Conservation (phyloP, 2,797 vertebrate genomes). For the Rhinogobio ventralis region DNA sequence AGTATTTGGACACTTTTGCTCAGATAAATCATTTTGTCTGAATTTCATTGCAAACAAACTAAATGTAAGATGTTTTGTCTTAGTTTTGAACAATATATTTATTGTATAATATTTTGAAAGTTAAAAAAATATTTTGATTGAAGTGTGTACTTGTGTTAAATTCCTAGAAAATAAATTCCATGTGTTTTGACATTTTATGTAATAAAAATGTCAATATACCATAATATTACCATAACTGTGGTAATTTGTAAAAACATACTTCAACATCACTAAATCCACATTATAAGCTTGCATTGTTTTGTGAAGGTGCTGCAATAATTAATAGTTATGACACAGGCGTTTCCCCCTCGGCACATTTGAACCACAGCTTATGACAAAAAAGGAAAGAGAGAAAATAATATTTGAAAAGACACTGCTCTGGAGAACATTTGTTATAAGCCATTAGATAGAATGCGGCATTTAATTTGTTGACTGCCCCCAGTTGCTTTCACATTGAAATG, state of each 20-base stretch:
- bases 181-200: neutral
- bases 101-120: neutral
- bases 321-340: constrained; percentile 57
- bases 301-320: constrained; percentile 57
- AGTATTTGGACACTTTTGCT: neutral
- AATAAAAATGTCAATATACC: neutral
- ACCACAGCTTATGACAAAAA: constrained; percentile 41
- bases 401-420: constrained; percentile 60
- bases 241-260: neutral
- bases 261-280: neutral
- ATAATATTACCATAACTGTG: neutral
- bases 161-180: neutral
- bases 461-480: constrained; percentile 66
- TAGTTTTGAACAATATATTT: neutral
- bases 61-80: neutral
- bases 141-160: neutral
- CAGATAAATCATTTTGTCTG: neutral
- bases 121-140: neutral
- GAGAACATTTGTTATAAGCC: constrained; percentile 66
- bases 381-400: constrained; percentile 53
- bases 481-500: constrained; percentile 63
- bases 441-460: constrained; percentile 68
- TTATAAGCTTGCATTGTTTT: constrained; percentile 48
- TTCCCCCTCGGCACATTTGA: constrained; percentile 49
- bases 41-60: neutral